Conservation (phyloP, 2,888 invertebrate species). For the Exocentrus adspersus region DNA sequence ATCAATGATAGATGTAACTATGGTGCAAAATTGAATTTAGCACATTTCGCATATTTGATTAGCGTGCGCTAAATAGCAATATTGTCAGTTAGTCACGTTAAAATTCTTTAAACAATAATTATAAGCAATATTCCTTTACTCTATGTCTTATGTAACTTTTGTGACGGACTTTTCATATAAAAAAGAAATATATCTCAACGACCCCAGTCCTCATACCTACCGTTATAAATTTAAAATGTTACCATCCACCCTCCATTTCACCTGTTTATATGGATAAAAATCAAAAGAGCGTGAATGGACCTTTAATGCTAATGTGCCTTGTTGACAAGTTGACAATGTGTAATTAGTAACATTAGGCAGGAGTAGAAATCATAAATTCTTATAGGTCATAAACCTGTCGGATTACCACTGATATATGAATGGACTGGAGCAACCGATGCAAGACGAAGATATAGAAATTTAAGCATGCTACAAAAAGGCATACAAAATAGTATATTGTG, state of each 20-base stretch:
- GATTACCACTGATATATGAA: neutral
- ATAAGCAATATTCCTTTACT: no score
- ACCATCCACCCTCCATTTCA: slow-evolving; percentile 19
- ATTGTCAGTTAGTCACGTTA: no score
- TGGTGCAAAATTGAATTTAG: no score
- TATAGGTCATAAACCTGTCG: slow-evolving; percentile 12
- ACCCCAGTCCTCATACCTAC: slow-evolving; percentile 1
- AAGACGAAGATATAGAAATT: no score
- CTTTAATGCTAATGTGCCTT: slow-evolving; percentile 27
- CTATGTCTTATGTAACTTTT: no score
- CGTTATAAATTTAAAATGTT: slow-evolving; percentile 20
- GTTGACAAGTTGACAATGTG: slow-evolving; percentile 32
- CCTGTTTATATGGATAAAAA: slow-evolving; percentile 26
- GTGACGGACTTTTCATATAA: no score
- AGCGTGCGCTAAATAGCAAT: no score
- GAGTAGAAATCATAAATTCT: slow-evolving; percentile 24
- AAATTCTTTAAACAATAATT: no score
- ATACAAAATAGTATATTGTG: no score
- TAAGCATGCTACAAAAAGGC: no score
- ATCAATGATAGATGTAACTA: no score
- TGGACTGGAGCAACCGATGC: neutral
- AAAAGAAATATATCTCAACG: neutral
- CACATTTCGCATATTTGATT: no score
- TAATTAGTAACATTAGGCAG: slow-evolving; percentile 32
- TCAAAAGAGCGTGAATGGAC: slow-evolving; percentile 29